A percentile compares a stretch with the other conserved stretches of the same genome.
phyloP scores from a whole-genome alignment of 2,797 vertebrate species.

The Sebastes itinus region DNA sequence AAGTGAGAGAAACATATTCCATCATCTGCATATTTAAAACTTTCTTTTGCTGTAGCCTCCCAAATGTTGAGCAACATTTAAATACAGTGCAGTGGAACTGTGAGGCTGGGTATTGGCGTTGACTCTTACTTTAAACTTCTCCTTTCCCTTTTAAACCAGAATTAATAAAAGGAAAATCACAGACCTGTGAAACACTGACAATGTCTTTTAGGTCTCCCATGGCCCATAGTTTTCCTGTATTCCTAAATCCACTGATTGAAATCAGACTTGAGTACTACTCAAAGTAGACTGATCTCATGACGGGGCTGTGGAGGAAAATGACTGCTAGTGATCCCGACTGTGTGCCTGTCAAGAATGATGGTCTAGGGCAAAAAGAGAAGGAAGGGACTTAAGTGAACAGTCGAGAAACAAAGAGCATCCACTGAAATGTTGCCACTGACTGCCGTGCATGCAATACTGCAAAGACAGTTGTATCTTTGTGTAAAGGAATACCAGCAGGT shows the following conservation, averaged over 20 bases:
- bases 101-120: background rate
- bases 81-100: background rate
- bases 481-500: conserved; percentile 22
- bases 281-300: conserved; percentile 43
- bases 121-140: background rate
- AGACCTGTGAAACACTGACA: conserved; percentile 24
- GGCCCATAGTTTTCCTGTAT: conserved; percentile 23
- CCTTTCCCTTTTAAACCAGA: conserved; percentile 49
- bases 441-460: conserved; percentile 47
- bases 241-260: conserved; percentile 43
- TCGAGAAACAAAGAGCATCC: conserved; percentile 39
- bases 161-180: background rate
- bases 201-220: conserved; percentile 31
- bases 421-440: conserved; percentile 41
- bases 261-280: conserved; percentile 43
- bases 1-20: background rate
- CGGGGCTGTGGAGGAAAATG: conserved; percentile 48
- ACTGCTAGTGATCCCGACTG: conserved; percentile 56
- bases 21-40: background rate
- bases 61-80: conserved; percentile 9
- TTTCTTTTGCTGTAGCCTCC: background rate
- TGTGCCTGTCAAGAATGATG: conserved; percentile 66
- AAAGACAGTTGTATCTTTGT: conserved; percentile 27
- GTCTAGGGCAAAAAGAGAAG: conserved; percentile 71
- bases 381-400: conserved; percentile 56